Conservation (phyloP, 2,113 vertebrate species). For the Centropristis striata region DNA sequence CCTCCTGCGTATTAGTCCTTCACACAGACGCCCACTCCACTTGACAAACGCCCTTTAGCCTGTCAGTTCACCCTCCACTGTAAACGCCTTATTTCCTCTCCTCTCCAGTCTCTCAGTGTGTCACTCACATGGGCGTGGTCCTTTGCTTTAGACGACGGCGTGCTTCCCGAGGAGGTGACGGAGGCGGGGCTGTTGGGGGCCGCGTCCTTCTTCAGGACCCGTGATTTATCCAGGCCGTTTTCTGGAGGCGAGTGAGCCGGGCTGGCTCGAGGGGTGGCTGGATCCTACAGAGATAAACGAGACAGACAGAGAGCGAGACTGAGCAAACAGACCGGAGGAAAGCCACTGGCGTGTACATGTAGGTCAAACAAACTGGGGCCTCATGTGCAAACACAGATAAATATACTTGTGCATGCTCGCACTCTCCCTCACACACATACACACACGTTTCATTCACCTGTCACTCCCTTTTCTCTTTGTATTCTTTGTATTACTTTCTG, state of each 20-base stretch:
- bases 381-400: conserved; percentile 81
- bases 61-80: conserved; percentile 53
- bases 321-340: conserved; percentile 79
- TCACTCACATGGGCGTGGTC: conserved; percentile 92
- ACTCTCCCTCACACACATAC: conserved; percentile 37
- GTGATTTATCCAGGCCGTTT: conserved; percentile 94
- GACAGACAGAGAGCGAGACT: conserved; percentile 66
- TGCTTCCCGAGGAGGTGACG: conserved; percentile 96
- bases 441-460: conserved; percentile 72
- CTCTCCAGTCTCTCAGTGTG: neutral
- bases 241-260: conserved; percentile 95
- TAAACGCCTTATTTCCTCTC: conserved; percentile 55
- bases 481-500: conserved; percentile 70
- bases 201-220: conserved; percentile 92
- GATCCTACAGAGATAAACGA: conserved; percentile 86
- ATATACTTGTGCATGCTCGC: conserved; percentile 66
- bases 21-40: conserved; percentile 67
- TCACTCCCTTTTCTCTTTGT: conserved; percentile 71
- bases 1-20: conserved; percentile 60
- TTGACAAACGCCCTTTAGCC: conserved; percentile 73
- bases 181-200: conserved; percentile 96
- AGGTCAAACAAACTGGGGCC: conserved; percentile 81
- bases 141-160: conserved; percentile 97
- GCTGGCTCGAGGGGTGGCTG: conserved; percentile 92
- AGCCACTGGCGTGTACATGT: conserved; percentile 76